These are phyloP conservation scores for Cosmia trapezina DNA, from an alignment of 2,888 invertebrate species.

Conservation along the genomic window DNA sequence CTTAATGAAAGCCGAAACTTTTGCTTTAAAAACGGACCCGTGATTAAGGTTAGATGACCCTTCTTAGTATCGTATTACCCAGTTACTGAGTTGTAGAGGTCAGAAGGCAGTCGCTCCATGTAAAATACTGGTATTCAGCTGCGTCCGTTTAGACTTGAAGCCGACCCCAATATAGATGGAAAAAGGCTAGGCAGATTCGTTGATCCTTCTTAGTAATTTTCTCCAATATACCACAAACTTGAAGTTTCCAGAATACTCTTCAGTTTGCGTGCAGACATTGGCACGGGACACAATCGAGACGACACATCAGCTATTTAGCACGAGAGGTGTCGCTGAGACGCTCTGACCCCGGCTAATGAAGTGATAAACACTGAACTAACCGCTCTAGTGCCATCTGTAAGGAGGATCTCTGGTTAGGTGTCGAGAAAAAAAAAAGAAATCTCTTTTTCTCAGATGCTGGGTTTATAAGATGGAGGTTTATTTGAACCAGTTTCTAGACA, in stretches of 20 bases:
- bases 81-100: no score
- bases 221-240: neutral
- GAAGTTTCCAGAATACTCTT: constrained; percentile 41
- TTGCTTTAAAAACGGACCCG: neutral
- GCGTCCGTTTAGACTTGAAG: no score
- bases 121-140: no score
- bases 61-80: no score
- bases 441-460: neutral
- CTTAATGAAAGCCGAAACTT: no score
- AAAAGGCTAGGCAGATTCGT: no score
- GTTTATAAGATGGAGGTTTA: neutral
- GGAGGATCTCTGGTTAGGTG: constrained; percentile 53
- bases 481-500: neutral
- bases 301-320: constrained; percentile 82
- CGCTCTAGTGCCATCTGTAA: constrained; percentile 56
- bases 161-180: no score
- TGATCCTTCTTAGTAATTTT: neutral
- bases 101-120: no score
- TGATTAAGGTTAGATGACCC: no score
- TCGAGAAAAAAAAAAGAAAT: neutral
- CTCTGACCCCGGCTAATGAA: constrained; percentile 65
- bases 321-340: constrained; percentile 80
- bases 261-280: constrained; percentile 57
- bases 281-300: constrained; percentile 75
- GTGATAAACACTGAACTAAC: constrained; percentile 66